Evolutionary conservation across 2,888 invertebrate species (phyloP), one percentile per base, ranked within the genome.

Genomic region (Gnatocerus cornutus): DNA sequence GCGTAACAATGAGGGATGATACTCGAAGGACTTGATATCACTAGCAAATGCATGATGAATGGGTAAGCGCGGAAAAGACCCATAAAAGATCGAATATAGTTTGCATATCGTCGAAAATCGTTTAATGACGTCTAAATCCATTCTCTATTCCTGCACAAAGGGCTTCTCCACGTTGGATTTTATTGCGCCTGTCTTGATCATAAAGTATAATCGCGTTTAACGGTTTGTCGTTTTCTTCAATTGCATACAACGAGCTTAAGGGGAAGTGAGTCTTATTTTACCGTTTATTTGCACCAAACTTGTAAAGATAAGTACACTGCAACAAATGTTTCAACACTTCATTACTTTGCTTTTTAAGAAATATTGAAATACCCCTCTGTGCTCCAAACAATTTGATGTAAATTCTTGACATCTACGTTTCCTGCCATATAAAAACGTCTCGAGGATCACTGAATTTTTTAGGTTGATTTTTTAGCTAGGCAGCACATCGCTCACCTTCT

Each of bases 1-100:
- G 67, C 61, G 61, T 70, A 67, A 70, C 70, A 70, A 67, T 70
- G 70, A 70, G 56, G 53, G 56, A 70, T 70, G 70, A 62, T 27
- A 43, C 70, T 61, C 70, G 56, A 9, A 53, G 70, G 70, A 61
- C 43, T 59, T 43, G 62, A 62, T 62, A 61, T 55, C 48, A 37
- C 64, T 58, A 59, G 59, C 27, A 66, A 50, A 59, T 50, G 48
- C 58, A 45, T 70, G 65, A 67, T 70, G 61, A 70, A 70, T 70
- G 62, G 67, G 13, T 61, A 45, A 16, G 55, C 27, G 33, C 43
- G 53, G 69, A 69, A 66, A 70, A 21, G 41, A 43, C 50, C 37
- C 50, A 50, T 64, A 64, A 70, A 70, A 45, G 53, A 65, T 65
- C 59, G 50, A 59, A 70, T 64, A 45, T 59, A 50, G 48, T 70